Evolutionary conservation across 2,113 vertebrate genomes (phyloP), one percentile per base, ranked within the genome.

Genomic region (Lethenteron reissneri): DNA sequence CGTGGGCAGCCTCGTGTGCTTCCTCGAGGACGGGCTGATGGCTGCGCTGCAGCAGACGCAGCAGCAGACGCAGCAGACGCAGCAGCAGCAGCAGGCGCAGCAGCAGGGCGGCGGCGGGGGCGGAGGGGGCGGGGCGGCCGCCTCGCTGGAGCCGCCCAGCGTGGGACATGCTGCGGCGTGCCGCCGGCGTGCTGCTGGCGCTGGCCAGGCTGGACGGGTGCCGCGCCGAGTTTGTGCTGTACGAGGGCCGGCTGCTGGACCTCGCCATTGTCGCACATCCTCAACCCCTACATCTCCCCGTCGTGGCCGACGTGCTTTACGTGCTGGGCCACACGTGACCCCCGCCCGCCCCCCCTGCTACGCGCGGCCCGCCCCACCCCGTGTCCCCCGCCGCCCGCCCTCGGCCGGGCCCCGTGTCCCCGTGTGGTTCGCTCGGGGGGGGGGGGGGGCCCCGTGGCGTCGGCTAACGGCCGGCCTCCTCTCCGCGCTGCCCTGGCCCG

Each of bases 311-410:
- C 76, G 90, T 99, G 90, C 94, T 99, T 79, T 99, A 94, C 88
- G 84, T 95, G 85, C 92, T 99, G 79, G 94, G 94, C 88, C 92
- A 94, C 87, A 97, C 92, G 92, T 99, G 94, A 97, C 94, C 91
- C 89, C 89, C 84, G 88, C 64, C 25, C 64, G 10, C 25, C 25
- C 64, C 25, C n/a, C n/a, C 11, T n/a, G n/a, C 64, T 68, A 68
- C n/a, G 64, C 25, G 64, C 9, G 9, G 25, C 64, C 25, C 25
- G 11, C 25, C 25, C 64, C 25, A 17, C 25, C 64, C 25, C 25
- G 64, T n/a, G n/a, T 11, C 64, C 10, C 9, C 25, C 25, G n/a
- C 64, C 64, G 25, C 64, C n/a, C 21, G 64, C 64, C 25, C 64
- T 25, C 25, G 9, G 9, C 64, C 25, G 64, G n/a, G 25, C 64